phyloP scores from a whole-genome alignment of 2,797 vertebrate species.

The Hoplostethus mediterraneus region DNA sequence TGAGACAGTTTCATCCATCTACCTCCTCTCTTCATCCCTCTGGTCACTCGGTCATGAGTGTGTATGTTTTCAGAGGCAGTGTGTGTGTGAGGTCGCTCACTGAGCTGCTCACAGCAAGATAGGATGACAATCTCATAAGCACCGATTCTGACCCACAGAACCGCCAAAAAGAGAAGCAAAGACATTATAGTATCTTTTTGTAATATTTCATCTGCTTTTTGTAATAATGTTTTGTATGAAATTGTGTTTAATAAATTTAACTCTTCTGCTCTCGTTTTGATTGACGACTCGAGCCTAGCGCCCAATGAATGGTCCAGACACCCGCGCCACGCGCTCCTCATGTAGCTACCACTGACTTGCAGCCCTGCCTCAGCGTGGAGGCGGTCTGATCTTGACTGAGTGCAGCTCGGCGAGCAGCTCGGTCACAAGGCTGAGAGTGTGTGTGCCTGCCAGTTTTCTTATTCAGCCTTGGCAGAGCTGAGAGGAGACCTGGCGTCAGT shows the following conservation, averaged over 20 bases:
- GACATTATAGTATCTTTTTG: slow-evolving; percentile 2
- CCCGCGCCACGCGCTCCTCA: neutral
- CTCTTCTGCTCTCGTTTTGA: slow-evolving; percentile 19
- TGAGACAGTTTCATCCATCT: neutral
- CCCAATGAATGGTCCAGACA: neutral
- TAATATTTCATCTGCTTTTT: slow-evolving; percentile 28
- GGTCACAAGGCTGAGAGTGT: slow-evolving; percentile 52
- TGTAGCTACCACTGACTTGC: slow-evolving; percentile 16
- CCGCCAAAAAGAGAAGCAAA: neutral
- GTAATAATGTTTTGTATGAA: slow-evolving; percentile 45
- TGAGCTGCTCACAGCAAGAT: neutral
- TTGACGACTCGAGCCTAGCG: slow-evolving; percentile 17
- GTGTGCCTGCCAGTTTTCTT: slow-evolving; percentile 28
- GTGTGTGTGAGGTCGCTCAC: no score
- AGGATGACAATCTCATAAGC: neutral
- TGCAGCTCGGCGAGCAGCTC: slow-evolving; percentile 48
- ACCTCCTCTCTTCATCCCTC: slow-evolving; percentile 1
- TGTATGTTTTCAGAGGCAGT: neutral
- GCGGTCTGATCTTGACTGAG: slow-evolving; percentile 43
- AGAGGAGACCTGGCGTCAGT: slow-evolving; percentile 20
- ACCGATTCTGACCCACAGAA: neutral
- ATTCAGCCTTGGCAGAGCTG: slow-evolving; percentile 61
- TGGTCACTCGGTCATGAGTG: neutral
- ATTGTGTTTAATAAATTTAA: slow-evolving; percentile 26
- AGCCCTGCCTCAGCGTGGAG: slow-evolving; percentile 32